phyloP scores from a whole-genome alignment of 2,113 vertebrate genomes.

The Clarias gariepinus region DNA sequence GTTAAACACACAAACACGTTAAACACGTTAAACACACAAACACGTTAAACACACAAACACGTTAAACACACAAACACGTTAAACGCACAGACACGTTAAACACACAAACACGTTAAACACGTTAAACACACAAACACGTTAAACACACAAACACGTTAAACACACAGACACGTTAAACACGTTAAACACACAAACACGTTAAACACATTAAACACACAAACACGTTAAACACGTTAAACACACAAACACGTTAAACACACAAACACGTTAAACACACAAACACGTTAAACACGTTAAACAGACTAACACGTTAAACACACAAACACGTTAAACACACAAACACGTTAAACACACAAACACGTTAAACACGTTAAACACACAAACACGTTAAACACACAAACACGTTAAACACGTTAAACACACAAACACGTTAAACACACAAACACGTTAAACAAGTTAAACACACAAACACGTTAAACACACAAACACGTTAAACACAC shows the following conservation, averaged over 20 bases:
- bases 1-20: background rate
- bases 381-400: too few species aligned
- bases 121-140: too few species aligned
- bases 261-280: background rate
- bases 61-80: background rate
- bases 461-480: background rate
- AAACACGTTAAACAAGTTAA: too few species aligned
- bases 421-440: background rate
- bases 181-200: background rate
- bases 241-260: background rate
- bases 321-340: background rate
- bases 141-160: background rate
- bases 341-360: background rate
- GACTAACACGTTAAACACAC: too few species aligned
- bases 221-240: background rate
- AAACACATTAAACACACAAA: too few species aligned
- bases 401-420: background rate
- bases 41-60: too few species aligned
- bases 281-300: background rate
- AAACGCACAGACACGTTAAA: background rate
- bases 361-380: too few species aligned
- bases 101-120: background rate
- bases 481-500: too few species aligned
- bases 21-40: too few species aligned
- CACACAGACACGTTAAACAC: background rate